A percentile compares a stretch with the other conserved stretches of the same genome.
These are phyloP conservation scores for Clanis bilineata DNA, from an alignment of 2,888 invertebrate genomes.

Conservation along the genomic window DNA sequence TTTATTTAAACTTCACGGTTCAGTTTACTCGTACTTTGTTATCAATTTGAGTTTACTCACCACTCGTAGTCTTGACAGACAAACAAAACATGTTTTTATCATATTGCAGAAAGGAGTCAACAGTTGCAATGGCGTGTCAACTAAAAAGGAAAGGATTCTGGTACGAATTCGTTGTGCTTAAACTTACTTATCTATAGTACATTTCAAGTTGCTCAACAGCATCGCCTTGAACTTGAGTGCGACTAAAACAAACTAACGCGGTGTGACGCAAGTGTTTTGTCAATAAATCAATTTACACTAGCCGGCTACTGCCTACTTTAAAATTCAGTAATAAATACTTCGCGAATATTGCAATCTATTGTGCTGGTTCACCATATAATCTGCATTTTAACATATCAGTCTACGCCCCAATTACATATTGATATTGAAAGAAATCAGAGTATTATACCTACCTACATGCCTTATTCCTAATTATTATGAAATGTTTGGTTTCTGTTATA, in stretches of 20 bases:
- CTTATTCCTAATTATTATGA: too few species aligned
- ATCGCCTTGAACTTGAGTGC: slow-evolving; percentile 71
- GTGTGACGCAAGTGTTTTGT: slow-evolving; percentile 70
- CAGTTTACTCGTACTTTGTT: background rate
- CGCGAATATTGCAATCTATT: background rate
- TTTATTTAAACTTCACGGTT: background rate
- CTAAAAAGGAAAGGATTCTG: background rate
- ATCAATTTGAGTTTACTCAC: too few species aligned
- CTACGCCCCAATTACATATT: background rate
- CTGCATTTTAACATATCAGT: background rate
- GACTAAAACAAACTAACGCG: slow-evolving; percentile 11
- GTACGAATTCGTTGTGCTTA: background rate
- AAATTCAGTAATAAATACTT: background rate
- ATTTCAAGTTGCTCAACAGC: background rate
- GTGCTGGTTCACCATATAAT: background rate
- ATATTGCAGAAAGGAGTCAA: background rate
- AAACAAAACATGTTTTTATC: background rate
- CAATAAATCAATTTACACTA: slow-evolving; percentile 67
- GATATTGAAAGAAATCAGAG: too few species aligned
- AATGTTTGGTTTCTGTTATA: too few species aligned
- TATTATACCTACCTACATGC: too few species aligned
- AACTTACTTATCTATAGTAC: background rate
- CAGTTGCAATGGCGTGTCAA: background rate
- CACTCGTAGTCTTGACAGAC: too few species aligned
- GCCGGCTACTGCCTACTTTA: slow-evolving; percentile 1